Evolutionary conservation across 2,797 vertebrate species (phyloP), one percentile per base, ranked within the genome.

Genomic region (Momotus momota): DNA sequence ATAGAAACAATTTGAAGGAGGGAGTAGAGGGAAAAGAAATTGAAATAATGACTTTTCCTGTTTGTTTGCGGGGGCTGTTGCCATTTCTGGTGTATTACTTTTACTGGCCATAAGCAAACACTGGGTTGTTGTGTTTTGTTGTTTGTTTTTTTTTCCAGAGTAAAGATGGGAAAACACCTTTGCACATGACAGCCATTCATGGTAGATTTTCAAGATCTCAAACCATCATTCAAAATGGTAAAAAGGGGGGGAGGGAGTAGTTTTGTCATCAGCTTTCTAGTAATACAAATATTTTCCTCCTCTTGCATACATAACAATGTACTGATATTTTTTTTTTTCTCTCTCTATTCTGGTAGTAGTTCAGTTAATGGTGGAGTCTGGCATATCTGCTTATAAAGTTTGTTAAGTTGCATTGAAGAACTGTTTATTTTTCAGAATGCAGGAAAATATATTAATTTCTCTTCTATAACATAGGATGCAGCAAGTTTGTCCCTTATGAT

Each of bases 121-220:
- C 1, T 79, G 70, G 0, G 7, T 2, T 46, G 26, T 25, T 55
- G 29, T 19, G 11, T 8, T 43, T 43, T 43, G 35, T 35, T 35
- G 35, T 43, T 43, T 48, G 79, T 60, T 55, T 85, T 88, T 89
- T 55, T 43, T 95, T 97, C 75, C 98, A 99, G 99, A 99, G 99
- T 98, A 99, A 99, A 98, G 99, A 99, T 96, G 99, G 99, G 17
- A 99, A 99, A 98, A 99, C 99, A 78, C 99, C 99, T 52, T 98
- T 99, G 89, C 99, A 99, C 96, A 99, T 99, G 99, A 99, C 99
- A 4, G 99, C 99, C 8, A 99, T 99, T 95, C 99, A 99, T n/a
- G 99, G 99, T 93, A 98, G 99, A 98, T 99, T 99, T 98, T 99
- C 99, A 91, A 98, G 99, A 98, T 99, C 99, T 93, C 99, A 99